Base-by-base conservation (phyloP, 2,113 vertebrate species). In the Nycticebus coucang region DNA sequence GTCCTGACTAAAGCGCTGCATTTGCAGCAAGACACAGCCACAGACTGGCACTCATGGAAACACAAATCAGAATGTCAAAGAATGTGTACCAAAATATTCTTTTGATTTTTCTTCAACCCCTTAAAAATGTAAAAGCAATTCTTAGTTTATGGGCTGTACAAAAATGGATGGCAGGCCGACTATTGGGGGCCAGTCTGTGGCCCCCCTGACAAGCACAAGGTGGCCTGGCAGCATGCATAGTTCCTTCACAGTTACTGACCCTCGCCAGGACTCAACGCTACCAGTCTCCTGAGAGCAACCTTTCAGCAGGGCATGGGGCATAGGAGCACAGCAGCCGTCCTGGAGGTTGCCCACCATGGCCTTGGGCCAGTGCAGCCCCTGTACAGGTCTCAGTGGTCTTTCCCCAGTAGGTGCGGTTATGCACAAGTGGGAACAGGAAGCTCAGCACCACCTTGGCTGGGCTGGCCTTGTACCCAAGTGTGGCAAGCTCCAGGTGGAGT, bases 381-480 rank as follows among this genome's bases (percentile, higher is more conserved):
- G 3, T 0, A 30, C 55, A 0, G 33, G 37, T 50, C 50, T 79
- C 24, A n/a, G 15, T 2, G 7, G 6, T 30, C 53, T 75, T 33
- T 0, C 6, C 33, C 33, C 11, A n/a, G 41, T 37, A 80, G 22
- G 7, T 35, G 18, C n/a, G 17, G 35, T 35, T 33, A 59, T 28
- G 26, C 13, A 18, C 15, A 7, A 33, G 50, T 22, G 21, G 53
- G 28, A 0, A 2, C 0, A 30, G 6, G n/a, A 69, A 72, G 17
- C 15, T 59, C 18, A 33, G 28, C 9, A 0, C 17, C 14, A 10
- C 5, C 2, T 0, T 7, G 5, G 45, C 64, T 53, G 28, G 30
- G 64, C 81, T 21, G 35, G 37, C 37, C 17, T 33, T 10, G 14
- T n/a, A 2, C 33, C 59, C 9, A 15, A 55, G 75, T 57, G 14